A percentile compares a stretch with the other conserved stretches of the same genome.
phyloP scores from a whole-genome alignment of 2,113 vertebrate species.

The Scomber scombrus region DNA sequence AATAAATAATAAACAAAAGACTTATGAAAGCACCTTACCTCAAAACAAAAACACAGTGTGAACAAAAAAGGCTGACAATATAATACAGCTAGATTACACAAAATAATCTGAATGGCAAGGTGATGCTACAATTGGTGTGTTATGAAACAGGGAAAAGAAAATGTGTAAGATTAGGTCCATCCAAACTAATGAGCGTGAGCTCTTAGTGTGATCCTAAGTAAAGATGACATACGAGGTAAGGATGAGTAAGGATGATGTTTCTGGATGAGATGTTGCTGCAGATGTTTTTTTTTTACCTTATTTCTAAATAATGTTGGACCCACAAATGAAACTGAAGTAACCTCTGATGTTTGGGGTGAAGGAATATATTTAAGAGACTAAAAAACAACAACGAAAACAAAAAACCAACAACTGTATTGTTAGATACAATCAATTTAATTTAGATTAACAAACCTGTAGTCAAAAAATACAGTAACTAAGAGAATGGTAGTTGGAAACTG shows the following conservation, averaged over 20 bases:
- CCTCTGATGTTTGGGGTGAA: slow-evolving; percentile 3
- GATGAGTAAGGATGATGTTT: slow-evolving; percentile 4
- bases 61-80: not conserved
- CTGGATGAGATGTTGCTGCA: slow-evolving; percentile 5
- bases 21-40: not conserved
- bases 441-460: too few species aligned
- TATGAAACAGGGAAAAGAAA: slow-evolving; percentile 24
- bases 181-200: not conserved
- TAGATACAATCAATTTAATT: not conserved
- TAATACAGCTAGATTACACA: slow-evolving; percentile 2
- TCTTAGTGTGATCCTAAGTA: not conserved
- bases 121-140: not conserved
- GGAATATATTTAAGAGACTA: not conserved
- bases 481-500: too few species aligned
- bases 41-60: slow-evolving; percentile 6
- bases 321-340: slow-evolving; percentile 41
- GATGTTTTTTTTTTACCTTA: not conserved
- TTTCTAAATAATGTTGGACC: slow-evolving; percentile 28
- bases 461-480: too few species aligned
- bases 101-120: not conserved
- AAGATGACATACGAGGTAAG: not conserved
- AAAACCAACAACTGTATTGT: not conserved
- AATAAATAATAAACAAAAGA: too few species aligned
- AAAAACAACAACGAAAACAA: not conserved
- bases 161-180: not conserved